phyloP scores from a whole-genome alignment of 2,797 vertebrate species.

The Ctenochaetus hawaiiensis region DNA sequence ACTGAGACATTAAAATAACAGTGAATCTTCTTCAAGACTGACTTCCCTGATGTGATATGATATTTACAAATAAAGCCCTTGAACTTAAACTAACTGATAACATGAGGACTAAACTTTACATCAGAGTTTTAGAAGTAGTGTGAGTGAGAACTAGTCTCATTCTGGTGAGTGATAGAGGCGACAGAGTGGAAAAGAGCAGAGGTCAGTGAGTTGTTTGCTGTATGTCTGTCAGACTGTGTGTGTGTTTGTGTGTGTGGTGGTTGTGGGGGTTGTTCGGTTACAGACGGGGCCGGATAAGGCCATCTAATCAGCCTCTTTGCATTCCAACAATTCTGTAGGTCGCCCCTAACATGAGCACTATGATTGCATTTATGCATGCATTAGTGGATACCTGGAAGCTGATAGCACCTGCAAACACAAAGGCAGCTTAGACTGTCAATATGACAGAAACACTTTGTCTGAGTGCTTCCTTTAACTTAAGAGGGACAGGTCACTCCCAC shows the following conservation, averaged over 20 bases:
- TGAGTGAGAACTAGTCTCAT: constrained; percentile 28
- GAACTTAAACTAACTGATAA: constrained; percentile 28
- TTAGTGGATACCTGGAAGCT: constrained; percentile 46
- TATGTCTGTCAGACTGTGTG: constrained; percentile 38
- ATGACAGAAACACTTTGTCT: constrained; percentile 16
- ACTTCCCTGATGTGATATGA: not conserved
- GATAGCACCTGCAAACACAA: constrained; percentile 50
- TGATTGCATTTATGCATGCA: constrained; percentile 41
- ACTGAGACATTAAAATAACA: not conserved
- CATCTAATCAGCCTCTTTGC: constrained; percentile 68
- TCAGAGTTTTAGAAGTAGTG: constrained; percentile 13
- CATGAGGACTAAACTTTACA: constrained; percentile 13
- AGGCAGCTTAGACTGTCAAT: constrained; percentile 6
- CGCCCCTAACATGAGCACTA: constrained; percentile 38
- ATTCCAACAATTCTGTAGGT: constrained; percentile 59
- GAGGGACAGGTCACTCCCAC: no score
- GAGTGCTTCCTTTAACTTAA: constrained; percentile 23
- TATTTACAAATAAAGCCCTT: not conserved
- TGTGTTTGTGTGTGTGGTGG: constrained; percentile 18
- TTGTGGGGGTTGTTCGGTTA: constrained; percentile 35
- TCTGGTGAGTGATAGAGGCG: constrained; percentile 29
- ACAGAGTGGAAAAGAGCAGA: constrained; percentile 62
- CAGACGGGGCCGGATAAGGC: constrained; percentile 66
- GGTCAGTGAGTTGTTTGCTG: constrained; percentile 72
- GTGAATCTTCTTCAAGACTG: not conserved